Evolutionary conservation across 1,140 invertebrate species (phyloP).

Genomic region (Babylonia areolata): DNA sequence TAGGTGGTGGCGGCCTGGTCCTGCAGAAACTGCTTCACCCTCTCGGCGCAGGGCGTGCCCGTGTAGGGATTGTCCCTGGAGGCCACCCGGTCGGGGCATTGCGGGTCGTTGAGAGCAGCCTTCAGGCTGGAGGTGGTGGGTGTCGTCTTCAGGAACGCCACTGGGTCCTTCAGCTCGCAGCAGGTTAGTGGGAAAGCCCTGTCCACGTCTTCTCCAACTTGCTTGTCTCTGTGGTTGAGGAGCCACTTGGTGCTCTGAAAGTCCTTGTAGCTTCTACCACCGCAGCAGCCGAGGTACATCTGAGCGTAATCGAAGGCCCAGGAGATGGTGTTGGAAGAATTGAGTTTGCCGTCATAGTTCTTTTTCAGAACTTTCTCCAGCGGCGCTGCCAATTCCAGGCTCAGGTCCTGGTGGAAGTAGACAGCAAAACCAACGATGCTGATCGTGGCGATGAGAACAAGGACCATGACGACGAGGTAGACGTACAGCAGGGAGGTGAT

Average conservation of each 20-base stretch:
- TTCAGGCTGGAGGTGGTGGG: not conserved
- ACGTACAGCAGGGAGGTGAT: not conserved
- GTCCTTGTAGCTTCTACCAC: not conserved
- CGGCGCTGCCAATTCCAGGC: not conserved
- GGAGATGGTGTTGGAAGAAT: not conserved
- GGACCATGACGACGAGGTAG: not conserved
- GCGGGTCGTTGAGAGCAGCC: not conserved
- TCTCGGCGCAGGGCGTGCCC: not conserved
- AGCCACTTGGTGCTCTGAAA: not conserved
- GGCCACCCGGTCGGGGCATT: not conserved
- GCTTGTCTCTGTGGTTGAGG: not conserved
- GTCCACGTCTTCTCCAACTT: not conserved
- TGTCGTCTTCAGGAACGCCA: not conserved
- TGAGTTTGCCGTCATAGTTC: not conserved
- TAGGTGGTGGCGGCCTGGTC: not conserved
- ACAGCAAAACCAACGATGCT: not conserved
- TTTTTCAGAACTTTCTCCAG: not conserved
- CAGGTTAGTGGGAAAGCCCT: not conserved
- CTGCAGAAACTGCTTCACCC: not conserved
- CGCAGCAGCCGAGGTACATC: not conserved
- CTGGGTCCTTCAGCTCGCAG: not conserved
- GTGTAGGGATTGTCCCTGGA: slow-evolving; percentile 1
- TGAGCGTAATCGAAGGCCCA: not conserved
- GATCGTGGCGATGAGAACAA: not conserved
- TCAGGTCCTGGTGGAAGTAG: not conserved